Conservation (phyloP, 1,140 invertebrate genomes). For the Holotrichia oblita region DNA sequence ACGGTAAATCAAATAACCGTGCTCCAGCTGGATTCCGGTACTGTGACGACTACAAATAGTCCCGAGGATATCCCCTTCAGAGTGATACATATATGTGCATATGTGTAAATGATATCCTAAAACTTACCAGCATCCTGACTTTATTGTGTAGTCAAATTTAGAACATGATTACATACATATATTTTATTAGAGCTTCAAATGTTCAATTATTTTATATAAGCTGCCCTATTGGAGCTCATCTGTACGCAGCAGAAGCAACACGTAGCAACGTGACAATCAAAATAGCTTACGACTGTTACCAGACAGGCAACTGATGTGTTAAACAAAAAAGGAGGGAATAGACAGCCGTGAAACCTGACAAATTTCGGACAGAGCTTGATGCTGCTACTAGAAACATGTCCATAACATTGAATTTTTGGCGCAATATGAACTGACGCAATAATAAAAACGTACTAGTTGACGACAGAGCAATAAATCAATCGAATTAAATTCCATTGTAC, state of each 20-base stretch:
- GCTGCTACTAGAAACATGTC: background rate
- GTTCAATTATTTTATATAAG: background rate
- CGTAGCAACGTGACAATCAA: background rate
- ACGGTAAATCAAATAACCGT: too few relatives aligned
- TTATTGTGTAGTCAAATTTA: background rate
- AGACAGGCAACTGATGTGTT: background rate
- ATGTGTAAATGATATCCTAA: too few relatives aligned
- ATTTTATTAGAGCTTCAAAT: background rate
- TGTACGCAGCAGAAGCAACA: background rate
- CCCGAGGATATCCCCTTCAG: too few relatives aligned
- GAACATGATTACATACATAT: background rate
- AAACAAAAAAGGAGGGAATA: background rate
- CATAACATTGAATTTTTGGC: background rate
- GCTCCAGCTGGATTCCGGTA: too few relatives aligned
- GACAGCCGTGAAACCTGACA: background rate
- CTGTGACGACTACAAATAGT: too few relatives aligned
- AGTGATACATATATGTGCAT: too few relatives aligned
- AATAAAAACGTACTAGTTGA: background rate
- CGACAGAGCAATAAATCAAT: background rate
- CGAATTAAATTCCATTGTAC: background rate
- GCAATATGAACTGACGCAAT: background rate
- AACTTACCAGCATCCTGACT: too few relatives aligned
- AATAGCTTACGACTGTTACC: background rate
- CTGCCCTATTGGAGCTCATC: background rate
- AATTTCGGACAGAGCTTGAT: constrained; percentile 9